Percentiles rank a stretch among this genome's conserved stretches.
Evolutionary conservation across 2,797 vertebrate genomes (phyloP).

Genomic region (Podarcis lilfordi): DNA sequence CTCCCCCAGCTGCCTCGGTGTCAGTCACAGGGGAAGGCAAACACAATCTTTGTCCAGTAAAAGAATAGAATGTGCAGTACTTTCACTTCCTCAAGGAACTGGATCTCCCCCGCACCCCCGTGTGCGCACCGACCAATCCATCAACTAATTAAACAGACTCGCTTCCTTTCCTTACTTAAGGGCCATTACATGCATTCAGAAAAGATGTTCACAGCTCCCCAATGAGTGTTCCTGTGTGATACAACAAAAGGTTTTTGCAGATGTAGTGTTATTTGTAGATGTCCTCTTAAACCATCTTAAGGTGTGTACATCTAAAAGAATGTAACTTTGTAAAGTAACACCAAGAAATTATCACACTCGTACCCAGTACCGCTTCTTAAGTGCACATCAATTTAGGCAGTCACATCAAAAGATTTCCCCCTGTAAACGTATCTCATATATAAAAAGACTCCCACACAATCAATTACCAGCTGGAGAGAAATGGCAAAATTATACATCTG

Average conservation of each 20-base stretch:
- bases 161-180: not conserved
- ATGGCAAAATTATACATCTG: not conserved
- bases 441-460: not conserved
- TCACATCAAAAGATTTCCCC: not conserved
- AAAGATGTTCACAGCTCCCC: not conserved
- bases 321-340: not conserved
- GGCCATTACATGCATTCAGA: not conserved
- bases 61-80: not conserved
- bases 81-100: constrained; percentile 9
- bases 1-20: not conserved
- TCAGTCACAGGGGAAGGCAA: not conserved
- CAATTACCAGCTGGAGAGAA: not conserved
- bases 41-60: not conserved
- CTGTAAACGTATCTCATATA: not conserved
- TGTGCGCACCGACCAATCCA: not conserved
- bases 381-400: not conserved
- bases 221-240: not conserved
- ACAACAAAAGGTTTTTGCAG: not conserved
- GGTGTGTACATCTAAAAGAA: not conserved
- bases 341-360: not conserved
- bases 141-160: constrained; percentile 32
- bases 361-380: not conserved
- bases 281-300: not conserved
- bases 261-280: not conserved
- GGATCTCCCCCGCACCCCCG: not conserved